Evolutionary conservation across 2,888 invertebrate genomes (phyloP).

Genomic region (Azorinus chamasolen): DNA sequence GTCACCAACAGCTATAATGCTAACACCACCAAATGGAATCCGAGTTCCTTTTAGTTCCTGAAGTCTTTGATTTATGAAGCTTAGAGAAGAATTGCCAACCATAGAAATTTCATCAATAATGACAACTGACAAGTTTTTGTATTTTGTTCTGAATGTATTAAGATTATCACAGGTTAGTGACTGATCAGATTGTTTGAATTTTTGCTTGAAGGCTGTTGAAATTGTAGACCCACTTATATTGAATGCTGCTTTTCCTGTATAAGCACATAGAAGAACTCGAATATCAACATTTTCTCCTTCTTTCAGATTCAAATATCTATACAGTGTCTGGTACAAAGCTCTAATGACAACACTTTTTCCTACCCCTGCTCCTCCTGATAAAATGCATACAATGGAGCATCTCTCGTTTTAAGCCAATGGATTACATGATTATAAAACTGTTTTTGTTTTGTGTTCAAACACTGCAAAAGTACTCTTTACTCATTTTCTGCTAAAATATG

Average conservation of each 20-base stretch:
- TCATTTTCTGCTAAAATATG: too few relatives aligned
- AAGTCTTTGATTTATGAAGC: constrained; percentile 56
- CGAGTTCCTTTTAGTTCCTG: constrained; percentile 57
- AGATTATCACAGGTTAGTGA: constrained; percentile 46
- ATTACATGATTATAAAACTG: constrained; percentile 54
- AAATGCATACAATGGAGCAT: constrained; percentile 56
- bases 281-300: constrained; percentile 57
- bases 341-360: constrained; percentile 61
- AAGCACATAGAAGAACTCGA: constrained; percentile 54
- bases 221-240: constrained; percentile 31
- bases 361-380: constrained; percentile 61
- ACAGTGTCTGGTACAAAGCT: too few relatives aligned
- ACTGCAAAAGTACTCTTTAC: constrained; percentile 25
- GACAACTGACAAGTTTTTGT: constrained; percentile 53
- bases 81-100: constrained; percentile 56
- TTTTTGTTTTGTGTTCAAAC: constrained; percentile 47
- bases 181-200: constrained; percentile 36
- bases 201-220: constrained; percentile 30
- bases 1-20: constrained; percentile 67
- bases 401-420: constrained; percentile 47
- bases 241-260: constrained; percentile 47
- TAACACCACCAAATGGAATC: constrained; percentile 57
- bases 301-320: constrained; percentile 42
- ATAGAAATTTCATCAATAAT: constrained; percentile 66
- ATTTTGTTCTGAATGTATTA: constrained; percentile 58